Conservation (phyloP, 1,140 invertebrate genomes). For the Zaprionus ornatus region DNA sequence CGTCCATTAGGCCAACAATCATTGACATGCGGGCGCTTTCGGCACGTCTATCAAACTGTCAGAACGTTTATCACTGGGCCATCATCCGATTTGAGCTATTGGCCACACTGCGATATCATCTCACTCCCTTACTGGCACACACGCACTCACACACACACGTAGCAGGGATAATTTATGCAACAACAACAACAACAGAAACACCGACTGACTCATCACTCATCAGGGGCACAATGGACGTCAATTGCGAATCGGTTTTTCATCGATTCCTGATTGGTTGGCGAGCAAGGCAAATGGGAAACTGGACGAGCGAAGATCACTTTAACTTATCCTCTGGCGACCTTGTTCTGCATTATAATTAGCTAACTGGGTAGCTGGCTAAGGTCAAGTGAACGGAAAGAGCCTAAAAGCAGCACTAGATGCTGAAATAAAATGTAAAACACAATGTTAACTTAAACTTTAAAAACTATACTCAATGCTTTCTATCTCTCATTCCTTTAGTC, state of each 20-base stretch:
- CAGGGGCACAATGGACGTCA: conserved; percentile 28
- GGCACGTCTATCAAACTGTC: conserved; percentile 56
- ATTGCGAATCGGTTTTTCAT: conserved; percentile 31
- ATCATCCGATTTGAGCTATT: conserved; percentile 58
- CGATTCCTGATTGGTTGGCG: conserved; percentile 11
- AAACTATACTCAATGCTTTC: no score
- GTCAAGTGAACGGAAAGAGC: no score
- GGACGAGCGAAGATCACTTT: not conserved
- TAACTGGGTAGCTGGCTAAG: no score
- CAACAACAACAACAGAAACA: conserved; percentile 3
- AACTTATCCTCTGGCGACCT: not conserved
- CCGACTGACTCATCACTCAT: conserved; percentile 32
- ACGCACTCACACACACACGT: not conserved
- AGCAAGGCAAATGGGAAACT: not conserved
- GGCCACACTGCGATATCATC: conserved; percentile 35
- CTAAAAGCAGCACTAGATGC: no score
- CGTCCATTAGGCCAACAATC: conserved; percentile 25
- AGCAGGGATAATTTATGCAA: conserved; percentile 44
- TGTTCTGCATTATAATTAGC: not conserved
- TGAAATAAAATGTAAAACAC: no score
- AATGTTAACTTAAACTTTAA: no score
- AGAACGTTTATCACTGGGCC: conserved; percentile 54
- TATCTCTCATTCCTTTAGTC: not conserved
- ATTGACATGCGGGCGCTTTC: conserved; percentile 41
- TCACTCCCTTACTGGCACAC: not conserved